phyloP scores from a whole-genome alignment of 2,797 vertebrate genomes.

The Lindbergichthys nudifrons region DNA sequence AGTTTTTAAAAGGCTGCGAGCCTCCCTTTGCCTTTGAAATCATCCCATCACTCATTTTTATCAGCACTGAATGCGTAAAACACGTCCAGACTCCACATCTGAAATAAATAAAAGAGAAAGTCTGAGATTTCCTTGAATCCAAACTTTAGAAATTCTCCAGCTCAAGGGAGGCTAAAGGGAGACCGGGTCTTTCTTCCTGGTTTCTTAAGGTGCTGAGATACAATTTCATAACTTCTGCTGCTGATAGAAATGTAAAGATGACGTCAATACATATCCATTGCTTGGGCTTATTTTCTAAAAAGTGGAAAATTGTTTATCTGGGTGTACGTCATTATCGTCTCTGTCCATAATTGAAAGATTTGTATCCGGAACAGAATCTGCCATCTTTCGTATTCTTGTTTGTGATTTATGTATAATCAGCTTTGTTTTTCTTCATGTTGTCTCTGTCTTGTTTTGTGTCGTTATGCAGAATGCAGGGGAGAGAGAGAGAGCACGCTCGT shows the following conservation, averaged over 20 bases:
- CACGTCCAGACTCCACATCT: constrained; percentile 48
- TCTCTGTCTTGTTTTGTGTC: not conserved
- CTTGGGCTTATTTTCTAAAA: not conserved
- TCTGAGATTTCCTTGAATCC: constrained; percentile 46
- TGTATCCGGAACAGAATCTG: not conserved
- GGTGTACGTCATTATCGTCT: not conserved
- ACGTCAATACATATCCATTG: not conserved
- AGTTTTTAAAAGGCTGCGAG: constrained; percentile 67
- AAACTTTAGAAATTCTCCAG: constrained; percentile 59
- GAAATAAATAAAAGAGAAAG: constrained; percentile 30
- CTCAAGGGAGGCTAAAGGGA: constrained; percentile 34
- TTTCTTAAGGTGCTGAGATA: constrained; percentile 24
- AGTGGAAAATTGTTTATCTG: not conserved
- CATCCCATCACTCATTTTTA: constrained; percentile 74
- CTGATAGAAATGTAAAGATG: constrained; percentile 13
- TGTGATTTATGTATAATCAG: constrained; percentile 2
- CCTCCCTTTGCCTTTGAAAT: constrained; percentile 75
- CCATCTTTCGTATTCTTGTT: not conserved
- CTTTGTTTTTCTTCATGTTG: constrained; percentile 11
- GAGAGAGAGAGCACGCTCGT: too few species aligned
- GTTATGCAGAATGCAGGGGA: not conserved
- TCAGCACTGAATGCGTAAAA: constrained; percentile 73
- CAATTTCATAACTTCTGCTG: constrained; percentile 8
- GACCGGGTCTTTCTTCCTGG: constrained; percentile 19
- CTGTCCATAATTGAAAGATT: not conserved